phyloP scores from a whole-genome alignment of 2,888 invertebrate genomes.

The Pandemis corylana region DNA sequence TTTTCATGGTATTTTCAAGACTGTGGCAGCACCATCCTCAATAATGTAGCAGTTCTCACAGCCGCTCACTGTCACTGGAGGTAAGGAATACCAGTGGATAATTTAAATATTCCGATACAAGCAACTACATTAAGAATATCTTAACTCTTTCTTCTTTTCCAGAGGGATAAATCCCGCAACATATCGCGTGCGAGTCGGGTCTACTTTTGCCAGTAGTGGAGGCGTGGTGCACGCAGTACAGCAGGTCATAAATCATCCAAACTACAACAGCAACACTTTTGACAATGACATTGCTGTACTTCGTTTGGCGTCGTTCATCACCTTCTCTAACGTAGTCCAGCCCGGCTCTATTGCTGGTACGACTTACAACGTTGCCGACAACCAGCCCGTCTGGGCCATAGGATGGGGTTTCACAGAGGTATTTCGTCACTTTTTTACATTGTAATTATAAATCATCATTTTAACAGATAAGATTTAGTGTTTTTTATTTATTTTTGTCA shows the following conservation, averaged over 20 bases:
- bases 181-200: slow-evolving; percentile 54
- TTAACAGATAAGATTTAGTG: too few species aligned
- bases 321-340: slow-evolving; percentile 39
- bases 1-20: slow-evolving; percentile 42
- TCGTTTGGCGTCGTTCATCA: slow-evolving; percentile 37
- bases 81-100: slow-evolving; percentile 40
- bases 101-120: too few species aligned
- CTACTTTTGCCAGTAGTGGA: slow-evolving; percentile 52
- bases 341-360: slow-evolving; percentile 48
- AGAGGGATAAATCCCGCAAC: background rate
- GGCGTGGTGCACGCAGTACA: slow-evolving; percentile 47
- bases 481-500: slow-evolving; percentile 21
- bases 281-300: slow-evolving; percentile 54
- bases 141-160: background rate
- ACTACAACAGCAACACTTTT: slow-evolving; percentile 43
- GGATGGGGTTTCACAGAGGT: slow-evolving; percentile 67
- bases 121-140: too few species aligned
- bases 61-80: slow-evolving; percentile 33
- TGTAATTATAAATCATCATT: too few species aligned
- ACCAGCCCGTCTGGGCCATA: slow-evolving; percentile 54
- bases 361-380: background rate
- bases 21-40: slow-evolving; percentile 53
- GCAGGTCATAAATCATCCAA: slow-evolving; percentile 45
- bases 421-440: slow-evolving; percentile 19
- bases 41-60: slow-evolving; percentile 47